These are phyloP conservation scores for Amphipyra berbera DNA, from an alignment of 2,888 invertebrate species.

Conservation along the genomic window DNA sequence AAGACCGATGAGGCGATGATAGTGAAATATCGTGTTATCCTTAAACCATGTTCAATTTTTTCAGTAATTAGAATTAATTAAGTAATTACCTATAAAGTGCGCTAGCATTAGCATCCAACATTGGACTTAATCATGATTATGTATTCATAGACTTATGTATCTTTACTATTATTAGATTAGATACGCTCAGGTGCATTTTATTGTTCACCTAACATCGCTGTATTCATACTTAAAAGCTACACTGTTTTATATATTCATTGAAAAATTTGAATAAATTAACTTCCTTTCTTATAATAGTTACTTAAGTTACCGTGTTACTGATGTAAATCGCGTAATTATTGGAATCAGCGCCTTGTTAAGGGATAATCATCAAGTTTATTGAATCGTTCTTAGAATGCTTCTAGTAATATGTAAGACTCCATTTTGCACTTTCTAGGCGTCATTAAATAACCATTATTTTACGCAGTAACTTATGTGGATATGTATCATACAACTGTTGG, in stretches of 20 bases:
- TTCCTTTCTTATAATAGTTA: conserved; percentile 17
- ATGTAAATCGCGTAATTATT: conserved; percentile 41
- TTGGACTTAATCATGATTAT: conserved; percentile 33
- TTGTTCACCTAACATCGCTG: conserved; percentile 36
- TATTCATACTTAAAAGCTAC: conserved; percentile 25
- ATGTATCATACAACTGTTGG: too few species aligned
- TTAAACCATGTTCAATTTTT: conserved; percentile 22
- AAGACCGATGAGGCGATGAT: conserved; percentile 15
- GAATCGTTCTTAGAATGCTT: conserved; percentile 9
- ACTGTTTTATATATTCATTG: conserved; percentile 39
- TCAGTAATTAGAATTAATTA: conserved; percentile 42
- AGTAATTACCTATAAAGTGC: conserved; percentile 53
- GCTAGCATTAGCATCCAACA: conserved; percentile 53
- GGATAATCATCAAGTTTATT: conserved; percentile 11
- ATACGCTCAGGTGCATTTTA: conserved; percentile 48
- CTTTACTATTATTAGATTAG: conserved; percentile 52
- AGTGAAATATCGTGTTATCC: conserved; percentile 19
- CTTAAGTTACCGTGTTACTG: conserved; percentile 14
- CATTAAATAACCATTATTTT: too few species aligned
- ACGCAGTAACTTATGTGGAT: too few species aligned
- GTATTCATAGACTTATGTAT: conserved; percentile 46
- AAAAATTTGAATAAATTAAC: conserved; percentile 45
- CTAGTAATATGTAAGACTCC: background rate
- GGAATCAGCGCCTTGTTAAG: conserved; percentile 22
- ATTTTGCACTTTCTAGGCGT: too few species aligned